Percentiles rank a stretch among this genome's conserved stretches.
Conservation (phyloP, 1,140 invertebrate species). For the Panulirus ornatus region DNA sequence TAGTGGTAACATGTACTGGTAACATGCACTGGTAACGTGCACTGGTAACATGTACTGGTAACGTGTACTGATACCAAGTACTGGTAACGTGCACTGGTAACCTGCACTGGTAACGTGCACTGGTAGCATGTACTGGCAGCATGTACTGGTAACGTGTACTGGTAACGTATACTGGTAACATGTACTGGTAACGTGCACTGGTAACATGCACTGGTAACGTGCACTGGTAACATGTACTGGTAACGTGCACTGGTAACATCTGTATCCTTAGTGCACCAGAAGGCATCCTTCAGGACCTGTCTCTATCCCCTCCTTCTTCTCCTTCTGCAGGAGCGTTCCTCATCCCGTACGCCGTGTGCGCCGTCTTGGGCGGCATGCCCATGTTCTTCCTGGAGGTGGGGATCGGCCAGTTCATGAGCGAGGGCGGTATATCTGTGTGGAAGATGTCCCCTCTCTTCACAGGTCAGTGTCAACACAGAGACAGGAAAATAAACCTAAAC, state of each 20-base stretch:
- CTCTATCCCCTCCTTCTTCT: background rate
- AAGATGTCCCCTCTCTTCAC: slow-evolving; percentile 79
- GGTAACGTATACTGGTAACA: too few species aligned
- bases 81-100: too few species aligned
- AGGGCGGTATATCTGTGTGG: slow-evolving; percentile 80
- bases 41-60: too few species aligned
- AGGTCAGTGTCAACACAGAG: slow-evolving; percentile 76
- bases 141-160: too few species aligned
- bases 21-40: too few species aligned
- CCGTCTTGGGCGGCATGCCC: slow-evolving; percentile 81
- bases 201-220: background rate
- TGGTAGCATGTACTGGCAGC: too few species aligned
- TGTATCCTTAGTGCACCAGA: background rate
- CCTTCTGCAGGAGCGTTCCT: slow-evolving; percentile 81
- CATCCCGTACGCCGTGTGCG: slow-evolving; percentile 82
- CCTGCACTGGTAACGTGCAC: too few species aligned
- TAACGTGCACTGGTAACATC: background rate
- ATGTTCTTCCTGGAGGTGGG: slow-evolving; percentile 83
- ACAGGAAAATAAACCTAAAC: background rate
- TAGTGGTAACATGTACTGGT: too few species aligned
- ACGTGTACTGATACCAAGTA: too few species aligned
- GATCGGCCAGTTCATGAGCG: slow-evolving; percentile 80
- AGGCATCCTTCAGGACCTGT: background rate
- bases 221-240: background rate
- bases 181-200: too few species aligned